Conservation (phyloP, 2,797 vertebrate genomes). For the Spinus pinus region DNA sequence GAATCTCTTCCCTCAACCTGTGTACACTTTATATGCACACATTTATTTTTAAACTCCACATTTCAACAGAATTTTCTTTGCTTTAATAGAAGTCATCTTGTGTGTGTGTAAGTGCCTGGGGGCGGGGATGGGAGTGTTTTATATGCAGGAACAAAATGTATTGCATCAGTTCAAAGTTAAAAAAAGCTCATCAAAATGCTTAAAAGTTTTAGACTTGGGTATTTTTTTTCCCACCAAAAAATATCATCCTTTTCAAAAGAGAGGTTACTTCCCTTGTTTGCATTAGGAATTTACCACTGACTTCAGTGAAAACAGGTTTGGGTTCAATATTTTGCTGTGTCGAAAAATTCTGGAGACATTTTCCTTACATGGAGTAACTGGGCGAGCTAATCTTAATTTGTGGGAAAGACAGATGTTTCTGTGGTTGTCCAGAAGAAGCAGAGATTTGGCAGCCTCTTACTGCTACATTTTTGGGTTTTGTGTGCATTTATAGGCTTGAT, state of each 20-base stretch:
- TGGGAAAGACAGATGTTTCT: background rate
- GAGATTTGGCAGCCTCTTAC: background rate
- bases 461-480: background rate
- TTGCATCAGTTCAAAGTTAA: background rate
- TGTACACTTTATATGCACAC: background rate
- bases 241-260: background rate
- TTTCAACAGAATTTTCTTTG: background rate
- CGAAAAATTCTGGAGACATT: background rate
- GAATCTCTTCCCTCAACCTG: background rate
- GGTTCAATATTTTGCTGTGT: background rate
- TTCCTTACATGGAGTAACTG: background rate
- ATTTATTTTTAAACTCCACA: background rate
- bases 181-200: background rate
- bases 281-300: background rate
- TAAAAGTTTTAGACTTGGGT: background rate
- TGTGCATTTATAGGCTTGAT: background rate
- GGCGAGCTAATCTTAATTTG: background rate
- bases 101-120: background rate
- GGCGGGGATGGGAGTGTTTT: accelerated
- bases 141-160: background rate
- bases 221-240: background rate
- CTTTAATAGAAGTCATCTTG: background rate
- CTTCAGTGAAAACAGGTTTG: background rate
- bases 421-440: background rate
- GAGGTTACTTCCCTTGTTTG: background rate